Evolutionary conservation across 2,797 vertebrate species (phyloP).

Genomic region (Nannoperca australis): DNA sequence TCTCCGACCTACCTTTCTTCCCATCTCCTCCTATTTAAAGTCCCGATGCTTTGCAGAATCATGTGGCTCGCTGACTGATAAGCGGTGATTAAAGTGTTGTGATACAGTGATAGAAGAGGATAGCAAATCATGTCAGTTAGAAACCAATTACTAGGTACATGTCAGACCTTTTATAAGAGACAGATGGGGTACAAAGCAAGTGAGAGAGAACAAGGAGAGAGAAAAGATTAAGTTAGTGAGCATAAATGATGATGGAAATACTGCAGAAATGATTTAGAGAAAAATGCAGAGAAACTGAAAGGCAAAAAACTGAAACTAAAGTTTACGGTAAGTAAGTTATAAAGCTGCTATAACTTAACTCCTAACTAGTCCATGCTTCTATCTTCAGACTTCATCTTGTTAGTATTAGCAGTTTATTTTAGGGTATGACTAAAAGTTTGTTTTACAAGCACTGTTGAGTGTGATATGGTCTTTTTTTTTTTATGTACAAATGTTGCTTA

Average conservation of each 20-base stretch:
- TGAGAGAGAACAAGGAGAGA: conserved; percentile 14
- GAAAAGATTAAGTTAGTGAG: conserved; percentile 14
- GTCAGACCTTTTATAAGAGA: conserved; percentile 59
- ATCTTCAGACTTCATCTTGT: not conserved
- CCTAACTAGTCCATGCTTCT: not conserved
- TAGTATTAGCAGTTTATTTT: not conserved
- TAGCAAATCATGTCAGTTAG: conserved; percentile 61
- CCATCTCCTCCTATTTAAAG: conserved; percentile 39
- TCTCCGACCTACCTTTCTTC: not conserved
- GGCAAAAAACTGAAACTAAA: not conserved
- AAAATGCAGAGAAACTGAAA: conserved; percentile 5
- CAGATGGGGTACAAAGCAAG: conserved; percentile 29
- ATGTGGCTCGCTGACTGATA: conserved; percentile 57
- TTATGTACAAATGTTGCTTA: not conserved
- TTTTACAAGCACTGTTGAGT: not conserved
- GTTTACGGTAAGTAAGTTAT: not conserved
- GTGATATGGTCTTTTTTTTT: not conserved
- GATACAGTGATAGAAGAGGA: conserved; percentile 61
- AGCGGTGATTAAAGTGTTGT: conserved; percentile 66
- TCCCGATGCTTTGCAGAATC: conserved; percentile 42
- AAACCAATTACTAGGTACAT: conserved; percentile 72
- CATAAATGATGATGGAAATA: conserved; percentile 20
- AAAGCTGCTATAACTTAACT: not conserved
- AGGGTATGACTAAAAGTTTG: not conserved
- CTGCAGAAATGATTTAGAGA: not conserved